Evolutionary conservation across 2,797 vertebrate species (phyloP), one percentile per base, ranked within the genome.

Genomic region (Neopelma chrysocephalum): DNA sequence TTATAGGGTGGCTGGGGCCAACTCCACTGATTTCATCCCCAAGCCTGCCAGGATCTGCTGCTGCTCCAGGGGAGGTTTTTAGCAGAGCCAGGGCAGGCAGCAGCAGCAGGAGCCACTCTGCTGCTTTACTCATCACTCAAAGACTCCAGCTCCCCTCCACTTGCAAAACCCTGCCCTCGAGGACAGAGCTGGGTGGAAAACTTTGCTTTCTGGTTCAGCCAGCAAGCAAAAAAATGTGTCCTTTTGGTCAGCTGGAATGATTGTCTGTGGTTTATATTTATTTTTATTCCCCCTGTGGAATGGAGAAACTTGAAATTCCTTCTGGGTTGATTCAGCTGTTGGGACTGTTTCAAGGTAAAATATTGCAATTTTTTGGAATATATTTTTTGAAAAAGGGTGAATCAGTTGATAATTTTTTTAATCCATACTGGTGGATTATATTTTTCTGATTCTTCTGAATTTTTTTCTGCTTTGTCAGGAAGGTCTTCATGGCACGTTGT

Each of bases 101-200:
- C 75, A 64, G 54, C 7, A 60, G 58, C 23, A 60, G 58, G 60
- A 47, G 53, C n/a, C 25, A 8, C 85, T 57, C 88, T 70, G 48
- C 94, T 87, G 89, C 53, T 95, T 93, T 91, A 11, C 72, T 91
- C 91, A 91, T 91, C 89, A 93, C 36, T 54, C 29, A n/a, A 87
- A 68, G 68, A 71, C 87, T 89, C 79, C 73, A 68, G 17, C 43
- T 82, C 0, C 0, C 57, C 71, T 66, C 48, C 25, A 64, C 64
- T 92, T 42, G 45, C 58, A 83, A 64, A 90, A 36, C 26, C 40
- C 54, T 68, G 62, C 40, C 64, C 64, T 80, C 1, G 1, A 87
- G 54, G 73, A 92, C 36, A 72, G 65, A 57, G 36, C 40, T 42
- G 40, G 11, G 34, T 72, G 86, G 54, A 87, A 87, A 87, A 68